These are phyloP conservation scores for Pycnomerus fuliginosus DNA, from an alignment of 2,888 invertebrate species.

Conservation along the genomic window DNA sequence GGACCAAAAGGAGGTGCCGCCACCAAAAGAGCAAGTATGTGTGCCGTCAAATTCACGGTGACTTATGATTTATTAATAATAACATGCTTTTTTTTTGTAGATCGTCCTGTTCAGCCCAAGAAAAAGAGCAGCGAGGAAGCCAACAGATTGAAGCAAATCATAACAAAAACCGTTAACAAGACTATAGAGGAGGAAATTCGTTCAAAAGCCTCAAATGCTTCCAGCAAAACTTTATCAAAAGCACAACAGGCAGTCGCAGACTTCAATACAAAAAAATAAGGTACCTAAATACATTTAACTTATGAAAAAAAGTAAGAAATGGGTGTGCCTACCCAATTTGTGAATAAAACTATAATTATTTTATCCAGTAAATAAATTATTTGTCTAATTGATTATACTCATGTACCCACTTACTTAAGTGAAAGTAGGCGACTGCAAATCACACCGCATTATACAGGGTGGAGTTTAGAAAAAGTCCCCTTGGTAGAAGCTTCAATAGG, in stretches of 20 bases:
- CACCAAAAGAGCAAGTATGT: constrained; percentile 63
- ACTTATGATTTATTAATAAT: constrained; percentile 8
- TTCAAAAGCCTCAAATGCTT: constrained; percentile 54
- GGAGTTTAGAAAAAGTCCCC: no score
- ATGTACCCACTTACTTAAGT: no score
- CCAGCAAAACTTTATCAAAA: constrained; percentile 54
- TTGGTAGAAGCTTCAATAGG: no score
- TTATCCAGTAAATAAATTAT: no score
- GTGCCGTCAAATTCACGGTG: constrained; percentile 1
- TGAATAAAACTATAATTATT: no score
- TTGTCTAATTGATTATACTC: no score
- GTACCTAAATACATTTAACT: no score
- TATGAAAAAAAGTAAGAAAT: no score
- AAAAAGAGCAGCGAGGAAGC: constrained; percentile 60
- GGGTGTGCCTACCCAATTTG: no score
- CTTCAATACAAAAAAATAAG: no score
- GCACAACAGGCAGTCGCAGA: constrained; percentile 57
- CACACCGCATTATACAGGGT: no score
- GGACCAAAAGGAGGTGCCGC: constrained; percentile 55
- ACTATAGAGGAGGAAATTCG: constrained; percentile 67
- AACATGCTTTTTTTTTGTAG: constrained; percentile 45
- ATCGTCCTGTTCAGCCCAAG: constrained; percentile 67
- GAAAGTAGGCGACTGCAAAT: no score
- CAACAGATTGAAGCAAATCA: constrained; percentile 64
- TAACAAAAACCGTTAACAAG: constrained; percentile 70